Evolutionary conservation across 2,888 invertebrate species (phyloP), one percentile per base, ranked within the genome.

Genomic region (Itoplectis maculator): DNA sequence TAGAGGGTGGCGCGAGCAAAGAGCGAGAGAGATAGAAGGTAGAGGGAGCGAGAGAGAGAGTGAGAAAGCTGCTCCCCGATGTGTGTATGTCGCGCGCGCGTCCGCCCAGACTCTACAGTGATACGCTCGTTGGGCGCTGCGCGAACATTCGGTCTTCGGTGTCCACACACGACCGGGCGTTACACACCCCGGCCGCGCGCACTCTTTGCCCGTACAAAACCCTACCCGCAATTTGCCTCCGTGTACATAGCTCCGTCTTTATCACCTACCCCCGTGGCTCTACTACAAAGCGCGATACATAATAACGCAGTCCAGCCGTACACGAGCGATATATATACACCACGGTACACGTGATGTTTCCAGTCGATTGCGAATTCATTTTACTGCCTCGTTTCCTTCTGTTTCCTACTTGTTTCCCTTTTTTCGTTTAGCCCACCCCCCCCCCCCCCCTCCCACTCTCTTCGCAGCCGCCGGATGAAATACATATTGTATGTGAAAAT

Each of bases 221-320:
- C 42, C 51, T 20, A 51, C 51, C n/a, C 13, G 74, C 74, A 54
- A 74, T 74, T 74, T 65, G 13, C 9, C 40, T 54, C 40, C 37
- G 61, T 23, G 45, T 47, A 74, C 51, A 74, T 54, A 69, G 37
- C 69, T 51, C 69, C 54, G 42, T 70, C 42, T 54, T 54, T 70
- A 56, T 70, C 54, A 54, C 54, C 40, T 59, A 29, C n/a, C 13
- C 29, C 29, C 8, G 56, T 56, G 20, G 23, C 72, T 37, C 56
- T 40, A 40, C 37, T 23, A 29, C 54, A 70, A 70, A 70, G 56
- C 54, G 23, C 56, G 23, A 70, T 70, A 70, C 56, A 42, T 42
- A 70, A 70, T 70, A 54, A 70, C 56, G 42, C 56, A 56, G 56
- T 70, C 54, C 70, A 56, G n/a, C 42, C 23, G 5, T n/a, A 29